phyloP scores from a whole-genome alignment of 2,888 invertebrate genomes.

The Ceriagrion tenellum region DNA sequence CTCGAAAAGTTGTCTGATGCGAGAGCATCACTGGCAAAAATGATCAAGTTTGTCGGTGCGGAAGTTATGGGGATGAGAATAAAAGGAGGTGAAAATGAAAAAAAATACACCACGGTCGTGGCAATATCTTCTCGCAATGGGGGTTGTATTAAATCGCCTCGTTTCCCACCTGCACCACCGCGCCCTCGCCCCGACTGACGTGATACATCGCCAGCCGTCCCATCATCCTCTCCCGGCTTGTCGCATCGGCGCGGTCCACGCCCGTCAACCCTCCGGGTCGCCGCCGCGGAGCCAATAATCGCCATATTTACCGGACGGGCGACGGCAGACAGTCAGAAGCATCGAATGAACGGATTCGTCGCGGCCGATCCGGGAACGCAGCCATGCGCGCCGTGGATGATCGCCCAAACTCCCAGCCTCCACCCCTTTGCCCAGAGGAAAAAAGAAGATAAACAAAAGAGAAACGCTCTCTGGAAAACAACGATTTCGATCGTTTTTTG shows the following conservation, averaged over 20 bases:
- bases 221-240: not conserved
- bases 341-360: not conserved
- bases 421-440: not conserved
- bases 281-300: slow-evolving; percentile 25
- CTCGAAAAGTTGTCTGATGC: not conserved
- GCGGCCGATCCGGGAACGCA: not conserved
- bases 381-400: not conserved
- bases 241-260: not conserved
- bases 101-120: not conserved
- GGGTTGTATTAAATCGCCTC: not conserved
- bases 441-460: not conserved
- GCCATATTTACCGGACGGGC: slow-evolving; percentile 32
- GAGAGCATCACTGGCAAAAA: not conserved
- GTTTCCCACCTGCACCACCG: not conserved
- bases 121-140: not conserved
- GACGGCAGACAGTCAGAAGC: not conserved
- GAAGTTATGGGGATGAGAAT: not conserved
- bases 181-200: not conserved
- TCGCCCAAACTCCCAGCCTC: not conserved
- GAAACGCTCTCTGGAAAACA: not conserved
- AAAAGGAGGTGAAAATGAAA: not conserved
- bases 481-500: not conserved
- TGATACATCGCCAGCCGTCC: not conserved
- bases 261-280: slow-evolving; percentile 22
- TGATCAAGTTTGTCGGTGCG: not conserved